A percentile compares a stretch with the other conserved stretches of the same genome.
Evolutionary conservation across 2,888 invertebrate genomes (phyloP).

Genomic region (Sclerodermus sp.): DNA sequence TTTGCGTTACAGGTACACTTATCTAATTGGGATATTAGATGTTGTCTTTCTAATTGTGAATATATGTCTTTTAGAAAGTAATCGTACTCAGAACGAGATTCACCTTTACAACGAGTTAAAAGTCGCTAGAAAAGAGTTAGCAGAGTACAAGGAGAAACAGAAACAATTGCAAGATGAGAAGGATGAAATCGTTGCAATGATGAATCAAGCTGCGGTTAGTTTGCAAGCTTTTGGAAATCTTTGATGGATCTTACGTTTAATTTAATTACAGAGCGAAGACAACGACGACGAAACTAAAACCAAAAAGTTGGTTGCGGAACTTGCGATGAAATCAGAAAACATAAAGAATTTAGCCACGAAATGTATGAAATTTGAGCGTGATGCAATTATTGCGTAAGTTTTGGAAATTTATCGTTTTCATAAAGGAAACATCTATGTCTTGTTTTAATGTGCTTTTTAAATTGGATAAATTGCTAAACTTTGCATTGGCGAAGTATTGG

Average conservation of each 20-base stretch:
- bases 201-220: slow-evolving; percentile 60
- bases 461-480: no score
- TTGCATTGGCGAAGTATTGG: no score
- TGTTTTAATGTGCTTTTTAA: no score
- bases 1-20: slow-evolving; percentile 13
- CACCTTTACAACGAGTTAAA: slow-evolving; percentile 62
- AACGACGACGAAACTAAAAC: slow-evolving; percentile 58
- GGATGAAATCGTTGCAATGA: slow-evolving; percentile 59
- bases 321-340: slow-evolving; percentile 59
- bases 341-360: slow-evolving; percentile 29
- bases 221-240: slow-evolving; percentile 48
- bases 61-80: slow-evolving; percentile 20
- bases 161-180: slow-evolving; percentile 59
- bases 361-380: slow-evolving; percentile 27
- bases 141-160: slow-evolving; percentile 57
- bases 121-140: slow-evolving; percentile 51
- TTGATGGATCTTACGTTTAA: not conserved
- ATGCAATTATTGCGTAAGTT: slow-evolving; percentile 31
- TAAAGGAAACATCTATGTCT: no score
- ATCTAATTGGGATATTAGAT: no score
- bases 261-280: slow-evolving; percentile 39
- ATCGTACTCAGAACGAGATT: slow-evolving; percentile 56
- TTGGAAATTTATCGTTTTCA: no score
- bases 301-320: slow-evolving; percentile 60
- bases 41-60: no score